Base-by-base conservation (phyloP, 2,888 invertebrate genomes). In the Periphyllus acericola region DNA sequence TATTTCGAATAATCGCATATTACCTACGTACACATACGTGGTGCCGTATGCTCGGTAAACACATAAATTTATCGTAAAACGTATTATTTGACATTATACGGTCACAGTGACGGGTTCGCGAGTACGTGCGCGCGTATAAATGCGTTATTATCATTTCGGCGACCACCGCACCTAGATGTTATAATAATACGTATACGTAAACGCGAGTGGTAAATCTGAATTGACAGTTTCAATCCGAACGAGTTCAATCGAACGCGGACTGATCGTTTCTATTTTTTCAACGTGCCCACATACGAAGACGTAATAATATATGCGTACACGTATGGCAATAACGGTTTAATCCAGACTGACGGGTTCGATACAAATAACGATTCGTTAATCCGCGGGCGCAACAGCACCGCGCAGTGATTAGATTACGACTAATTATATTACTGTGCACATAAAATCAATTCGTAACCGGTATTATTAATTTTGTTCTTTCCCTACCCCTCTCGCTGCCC, bases 281-380 rank as follows among this genome's bases (percentile, higher is more conserved):
- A 60, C 14, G 11, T 14, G 46, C 46, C 46, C 46, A 14, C 46
- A 46, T 6, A 60, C 60, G 60, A 21, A 60, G 6, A 25, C 1
- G 21, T 25, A 60, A 60, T 60, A 60, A 21, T 55, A 55, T 3
- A 19, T 25, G 25, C 25, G 19, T 72, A 36, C 19, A 72, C 55
- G 52, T 4, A 19, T 36, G 55, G n/a, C 5, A 66, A 83, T 83
- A 66, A 36, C 75, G 40, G 74, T 75, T 75, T 84, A 76, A 84
- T 84, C 83, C 66, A 66, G 66, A 46, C 66, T 76, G 83, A 84
- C 83, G 55, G 74, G 55, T 55, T 9, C 74, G 6, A 21, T 36
- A 36, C 19, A 83, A 72, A 83, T 74, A 55, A 83, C 36, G 25
- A 46, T 84, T 76, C n/a, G 29, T 84, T 75, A 75, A 84, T 75